Base-by-base conservation (phyloP, 2,113 vertebrate genomes). In the Gobius niger region DNA sequence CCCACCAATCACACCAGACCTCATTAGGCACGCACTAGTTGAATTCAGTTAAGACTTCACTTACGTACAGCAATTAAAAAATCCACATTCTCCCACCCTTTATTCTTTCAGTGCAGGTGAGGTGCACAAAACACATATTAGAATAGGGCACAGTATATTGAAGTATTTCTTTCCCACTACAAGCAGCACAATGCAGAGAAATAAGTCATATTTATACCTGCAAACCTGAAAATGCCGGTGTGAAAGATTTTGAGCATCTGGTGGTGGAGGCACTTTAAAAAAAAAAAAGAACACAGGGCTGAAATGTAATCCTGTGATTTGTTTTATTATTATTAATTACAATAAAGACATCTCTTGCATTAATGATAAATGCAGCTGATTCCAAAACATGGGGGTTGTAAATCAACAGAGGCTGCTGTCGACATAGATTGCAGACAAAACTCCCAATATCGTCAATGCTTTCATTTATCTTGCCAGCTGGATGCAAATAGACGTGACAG, bases 291-390 rank as follows among this genome's bases (percentile, higher is more conserved):
- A 72, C 51, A 68, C 63, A 65, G 12, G 19, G 0, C 19, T 69
- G n/a, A 64, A 51, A 70, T 49, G 56, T 0, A 10, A 63, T 49
- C 40, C 12, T 41, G 6, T 8, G 47, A 34, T 67, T 34, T 34
- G 24, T 34, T 34, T 34, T n/a, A n/a, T n/a, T n/a, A n/a, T n/a
- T n/a, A n/a, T n/a, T 4, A 2, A 34, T 34, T 34, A 34, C 24
- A 34, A 34, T 34, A 4, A 34, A 34, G 24, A 34, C 24, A 34
- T 34, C 24, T 34, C 24, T 34, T 34, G 24, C 24, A 34, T 34
- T 65, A 44, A 63, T 50, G 5, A 74, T 67, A 19, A 64, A 63
- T 47, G 7, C 24, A 1, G 50, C 47, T 73, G 70, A 59, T 15
- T 63, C 24, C 24, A 34, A 34, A 34, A 34, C 24, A 34, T 4